These are phyloP conservation scores for Crossaster papposus DNA, from an alignment of 53 echinoderm and acorn worm species.

Conservation along the genomic window DNA sequence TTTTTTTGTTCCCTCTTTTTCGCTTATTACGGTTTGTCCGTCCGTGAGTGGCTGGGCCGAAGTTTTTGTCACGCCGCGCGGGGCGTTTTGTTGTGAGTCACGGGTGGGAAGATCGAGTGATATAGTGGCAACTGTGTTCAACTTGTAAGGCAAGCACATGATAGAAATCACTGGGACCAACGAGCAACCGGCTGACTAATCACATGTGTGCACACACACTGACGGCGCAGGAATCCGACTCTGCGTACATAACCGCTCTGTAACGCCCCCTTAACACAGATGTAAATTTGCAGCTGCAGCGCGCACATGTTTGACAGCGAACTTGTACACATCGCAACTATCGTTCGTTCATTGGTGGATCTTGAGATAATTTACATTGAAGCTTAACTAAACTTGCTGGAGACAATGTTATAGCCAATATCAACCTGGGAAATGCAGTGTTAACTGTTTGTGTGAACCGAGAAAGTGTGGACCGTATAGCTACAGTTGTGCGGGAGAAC, in stretches of 20 bases:
- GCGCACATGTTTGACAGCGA: background rate
- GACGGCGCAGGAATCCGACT: background rate
- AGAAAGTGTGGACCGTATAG: background rate
- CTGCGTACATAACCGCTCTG: background rate
- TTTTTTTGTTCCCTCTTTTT: conserved; percentile 7
- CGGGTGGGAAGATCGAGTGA: conserved; percentile 34
- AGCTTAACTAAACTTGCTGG: background rate
- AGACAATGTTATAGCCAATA: background rate
- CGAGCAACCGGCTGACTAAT: conserved; percentile 56
- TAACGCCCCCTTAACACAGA: conserved; percentile 4
- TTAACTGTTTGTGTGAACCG: background rate
- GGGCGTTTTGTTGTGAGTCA: conserved; percentile 66
- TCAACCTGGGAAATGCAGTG: background rate
- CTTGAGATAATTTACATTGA: background rate
- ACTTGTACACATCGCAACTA: background rate
- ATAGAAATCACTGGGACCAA: conserved; percentile 6
- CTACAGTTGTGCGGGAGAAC: background rate
- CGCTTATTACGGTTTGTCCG: conserved; percentile 11
- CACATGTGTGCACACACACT: background rate
- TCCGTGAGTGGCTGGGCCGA: conserved; percentile 21
- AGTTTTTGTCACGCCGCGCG: conserved; percentile 47
- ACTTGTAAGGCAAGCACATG: conserved; percentile 1
- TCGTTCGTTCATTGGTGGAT: background rate
- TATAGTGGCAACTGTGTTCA: conserved; percentile 53
- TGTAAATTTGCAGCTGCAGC: conserved; percentile 1